A percentile compares a stretch with the other conserved stretches of the same genome.
Evolutionary conservation across 2,797 vertebrate species (phyloP).

Genomic region (Fundulus diaphanus): DNA sequence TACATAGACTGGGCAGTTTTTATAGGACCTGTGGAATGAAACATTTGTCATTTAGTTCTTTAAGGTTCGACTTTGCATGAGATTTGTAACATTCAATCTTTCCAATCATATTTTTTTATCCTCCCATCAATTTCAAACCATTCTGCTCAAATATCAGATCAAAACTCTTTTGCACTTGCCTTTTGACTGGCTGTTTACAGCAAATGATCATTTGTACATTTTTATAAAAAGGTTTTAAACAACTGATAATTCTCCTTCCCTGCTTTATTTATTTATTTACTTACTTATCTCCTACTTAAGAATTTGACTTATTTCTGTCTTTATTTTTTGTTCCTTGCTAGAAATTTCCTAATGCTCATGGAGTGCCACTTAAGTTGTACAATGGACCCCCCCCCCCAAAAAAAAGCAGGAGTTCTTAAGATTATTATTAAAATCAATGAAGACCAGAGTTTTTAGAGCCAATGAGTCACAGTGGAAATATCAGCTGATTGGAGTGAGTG

Average conservation of each 20-base stretch:
- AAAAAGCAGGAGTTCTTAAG: neutral
- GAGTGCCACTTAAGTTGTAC: neutral
- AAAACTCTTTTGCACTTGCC: neutral
- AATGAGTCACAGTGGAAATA: neutral
- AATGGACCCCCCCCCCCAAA: neutral
- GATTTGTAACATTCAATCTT: neutral
- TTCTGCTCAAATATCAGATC: neutral
- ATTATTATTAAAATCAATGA: neutral
- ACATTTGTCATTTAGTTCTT: neutral
- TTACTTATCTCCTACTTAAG: neutral
- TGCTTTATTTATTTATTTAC: neutral
- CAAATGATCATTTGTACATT: neutral
- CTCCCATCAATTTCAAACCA: neutral
- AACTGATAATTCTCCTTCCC: neutral
- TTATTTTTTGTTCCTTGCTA: neutral
- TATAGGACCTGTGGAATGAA: neutral
- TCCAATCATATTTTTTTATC: neutral
- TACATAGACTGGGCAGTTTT: neutral
- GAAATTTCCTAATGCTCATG: neutral
- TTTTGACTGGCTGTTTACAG: neutral
- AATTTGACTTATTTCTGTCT: neutral
- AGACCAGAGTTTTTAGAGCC: neutral
- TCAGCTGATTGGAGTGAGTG: neutral
- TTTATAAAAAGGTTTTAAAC: neutral
- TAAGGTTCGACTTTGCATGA: neutral